Base-by-base conservation (phyloP, 1,140 invertebrate species). In the Hylaeus anthracinus region DNA sequence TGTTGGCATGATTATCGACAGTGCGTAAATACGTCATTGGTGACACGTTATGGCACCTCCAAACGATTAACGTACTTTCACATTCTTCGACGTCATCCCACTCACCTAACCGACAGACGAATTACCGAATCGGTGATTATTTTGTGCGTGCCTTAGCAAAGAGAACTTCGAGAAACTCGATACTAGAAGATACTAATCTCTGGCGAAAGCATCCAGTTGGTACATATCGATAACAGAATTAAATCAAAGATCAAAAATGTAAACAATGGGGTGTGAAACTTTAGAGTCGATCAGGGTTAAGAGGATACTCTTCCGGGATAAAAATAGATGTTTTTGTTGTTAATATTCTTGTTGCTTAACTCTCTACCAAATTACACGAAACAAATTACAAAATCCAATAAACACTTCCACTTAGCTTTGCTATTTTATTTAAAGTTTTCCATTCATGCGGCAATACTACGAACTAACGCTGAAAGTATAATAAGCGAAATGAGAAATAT, bases 31-130 rank as follows among this genome's bases (percentile, higher is more conserved):
- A 26, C 39, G 39, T 26, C 10, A 75, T 41, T 5, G 10, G n/a
- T n/a, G 48, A 41, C 12, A 55, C 45, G 48, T 43, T 43, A 1
- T 56, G 41, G 37, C 63, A 45, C 12, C n/a, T 60, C 3, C 12
- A 64, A 1, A 84, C 86, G 89, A 79, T 88, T 87, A 84, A 84
- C 84, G 45, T 86, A 89, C 90, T 91, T 91, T 91, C 90, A 91
- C 90, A 89, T 91, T 90, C 86, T 79, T 56, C 1, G n/a, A 15
- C 37, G 41, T 63, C 37, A n/a, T 73, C 14, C 12, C 26, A 26
- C 51, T 58, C 67, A n/a, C 5, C 1, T 51, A 58, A 64, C 71
- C 73, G 66, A 70, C 56, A 39, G 58, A n/a, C 67, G 45, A 39
- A 45, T 45, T 72, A 55, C 72, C 39, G 48, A 45, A 64, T 14